Evolutionary conservation across 1,140 invertebrate species (phyloP).

Genomic region (Metopolophium dirhodum): DNA sequence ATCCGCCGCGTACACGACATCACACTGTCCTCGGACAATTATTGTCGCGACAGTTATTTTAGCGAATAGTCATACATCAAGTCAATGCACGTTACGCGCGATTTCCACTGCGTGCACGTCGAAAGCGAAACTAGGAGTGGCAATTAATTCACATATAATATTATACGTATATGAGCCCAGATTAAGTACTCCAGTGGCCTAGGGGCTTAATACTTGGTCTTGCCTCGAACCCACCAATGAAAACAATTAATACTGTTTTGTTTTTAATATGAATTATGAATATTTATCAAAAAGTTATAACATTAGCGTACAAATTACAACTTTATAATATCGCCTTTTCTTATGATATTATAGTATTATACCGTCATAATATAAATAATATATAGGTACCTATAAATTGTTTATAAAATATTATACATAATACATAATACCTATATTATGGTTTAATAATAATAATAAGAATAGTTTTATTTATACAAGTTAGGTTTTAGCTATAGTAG

Average conservation of each 20-base stretch:
- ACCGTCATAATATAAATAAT: too few species aligned
- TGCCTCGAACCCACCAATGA: background rate
- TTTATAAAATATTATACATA: too few species aligned
- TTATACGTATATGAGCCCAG: background rate
- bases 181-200: background rate
- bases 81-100: background rate
- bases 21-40: background rate
- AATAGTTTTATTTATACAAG: background rate
- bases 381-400: too few species aligned
- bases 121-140: background rate
- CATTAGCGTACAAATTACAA: background rate
- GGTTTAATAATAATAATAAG: background rate
- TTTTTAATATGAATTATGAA: background rate
- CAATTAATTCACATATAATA: background rate
- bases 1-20: background rate
- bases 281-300: background rate
- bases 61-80: background rate
- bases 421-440: too few species aligned
- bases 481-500: background rate
- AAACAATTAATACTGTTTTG: background rate
- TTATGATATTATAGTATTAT: too few species aligned
- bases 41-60: background rate
- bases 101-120: background rate
- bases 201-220: background rate
- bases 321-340: too few species aligned